Evolutionary conservation across 2,888 invertebrate genomes (phyloP).

Genomic region (Sminthurides aquaticus): DNA sequence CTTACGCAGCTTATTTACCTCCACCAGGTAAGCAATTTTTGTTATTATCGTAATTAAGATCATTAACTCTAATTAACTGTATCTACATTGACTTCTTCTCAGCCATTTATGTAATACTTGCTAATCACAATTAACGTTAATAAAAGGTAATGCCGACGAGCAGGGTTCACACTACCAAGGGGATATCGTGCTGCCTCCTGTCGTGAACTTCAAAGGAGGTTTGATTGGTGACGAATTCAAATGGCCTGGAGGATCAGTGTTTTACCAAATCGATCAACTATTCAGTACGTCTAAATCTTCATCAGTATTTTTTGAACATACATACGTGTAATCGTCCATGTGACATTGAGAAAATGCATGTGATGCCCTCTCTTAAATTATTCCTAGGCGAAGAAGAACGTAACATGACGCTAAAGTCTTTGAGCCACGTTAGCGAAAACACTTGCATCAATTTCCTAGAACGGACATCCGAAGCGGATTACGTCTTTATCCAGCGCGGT

Average conservation of each 20-base stretch:
- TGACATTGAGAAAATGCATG: no score
- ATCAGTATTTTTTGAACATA: no score
- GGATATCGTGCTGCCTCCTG: constrained; percentile 26
- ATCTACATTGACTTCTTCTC: no score
- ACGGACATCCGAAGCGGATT: constrained; percentile 12
- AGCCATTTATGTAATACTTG: no score
- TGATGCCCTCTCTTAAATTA: no score
- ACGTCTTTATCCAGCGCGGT: constrained; percentile 15
- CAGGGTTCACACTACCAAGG: constrained; percentile 26
- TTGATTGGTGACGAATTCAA: constrained; percentile 19
- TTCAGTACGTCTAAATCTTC: constrained; percentile 23
- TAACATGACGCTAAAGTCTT: constrained; percentile 19
- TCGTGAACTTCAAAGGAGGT: constrained; percentile 13
- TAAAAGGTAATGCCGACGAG: constrained; percentile 23
- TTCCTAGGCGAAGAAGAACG: constrained; percentile 7
- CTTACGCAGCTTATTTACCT: no score
- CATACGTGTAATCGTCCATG: no score
- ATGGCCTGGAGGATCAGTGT: constrained; percentile 25
- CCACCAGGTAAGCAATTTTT: no score
- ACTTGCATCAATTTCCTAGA: constrained; percentile 28
- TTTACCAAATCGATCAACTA: constrained; percentile 17
- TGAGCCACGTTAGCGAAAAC: constrained; percentile 24
- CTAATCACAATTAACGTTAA: no score
- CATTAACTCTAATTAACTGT: no score
- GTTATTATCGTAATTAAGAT: no score